Evolutionary conservation across 2,888 invertebrate species (phyloP).

Genomic region (Dermolepida albohirtum): DNA sequence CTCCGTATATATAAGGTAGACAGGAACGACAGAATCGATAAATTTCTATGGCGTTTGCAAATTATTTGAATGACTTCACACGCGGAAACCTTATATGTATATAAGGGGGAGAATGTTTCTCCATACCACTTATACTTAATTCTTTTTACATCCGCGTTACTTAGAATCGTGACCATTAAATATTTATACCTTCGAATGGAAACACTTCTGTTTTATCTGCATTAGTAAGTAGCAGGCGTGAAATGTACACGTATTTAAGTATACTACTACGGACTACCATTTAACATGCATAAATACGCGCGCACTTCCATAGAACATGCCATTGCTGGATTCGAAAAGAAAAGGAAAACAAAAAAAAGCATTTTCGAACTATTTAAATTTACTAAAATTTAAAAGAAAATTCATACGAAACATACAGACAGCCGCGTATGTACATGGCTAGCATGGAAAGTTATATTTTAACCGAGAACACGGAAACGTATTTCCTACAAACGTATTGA

Average conservation of each 20-base stretch:
- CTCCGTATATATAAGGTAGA: conserved; percentile 40
- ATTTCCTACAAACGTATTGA: no score
- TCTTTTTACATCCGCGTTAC: conserved; percentile 47
- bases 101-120: conserved; percentile 38
- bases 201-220: conserved; percentile 48
- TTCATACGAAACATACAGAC: no score
- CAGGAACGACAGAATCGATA: conserved; percentile 29
- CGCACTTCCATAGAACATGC: not conserved
- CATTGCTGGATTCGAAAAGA: no score
- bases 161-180: conserved; percentile 51
- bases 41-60: conserved; percentile 40
- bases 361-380: no score
- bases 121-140: conserved; percentile 37
- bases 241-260: conserved; percentile 43
- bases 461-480: no score
- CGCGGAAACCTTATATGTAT: conserved; percentile 38
- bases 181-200: conserved; percentile 48
- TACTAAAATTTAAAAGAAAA: no score
- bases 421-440: no score
- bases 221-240: conserved; percentile 49
- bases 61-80: conserved; percentile 41
- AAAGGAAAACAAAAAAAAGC: no score
- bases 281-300: conserved; percentile 9
- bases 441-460: no score
- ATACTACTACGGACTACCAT: conserved; percentile 39